Base-by-base conservation (phyloP, 1,140 invertebrate species). In the Drosophila cardini region DNA sequence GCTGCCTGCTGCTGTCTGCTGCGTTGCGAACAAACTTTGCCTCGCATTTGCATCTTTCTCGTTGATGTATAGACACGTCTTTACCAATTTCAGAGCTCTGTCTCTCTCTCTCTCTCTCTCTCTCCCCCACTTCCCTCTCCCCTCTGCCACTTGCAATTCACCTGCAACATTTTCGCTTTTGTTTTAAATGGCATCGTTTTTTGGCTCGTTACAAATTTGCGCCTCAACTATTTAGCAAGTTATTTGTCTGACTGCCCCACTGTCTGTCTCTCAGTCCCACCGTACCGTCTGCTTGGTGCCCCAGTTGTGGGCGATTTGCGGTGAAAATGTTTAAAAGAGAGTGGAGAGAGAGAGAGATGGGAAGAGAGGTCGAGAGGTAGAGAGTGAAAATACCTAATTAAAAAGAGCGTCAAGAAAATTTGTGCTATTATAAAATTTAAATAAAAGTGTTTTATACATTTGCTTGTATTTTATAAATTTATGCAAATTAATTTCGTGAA, bases 101-200 rank as follows among this genome's bases (percentile, higher is more conserved):
- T 40, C 50, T 13, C 38, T n/a, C 16, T 36, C 15, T 34, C 26
- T 8, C 45, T 46, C 42, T 50, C 46, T 52, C 4, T 3, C 48
- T n/a, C 21, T 34, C n/a, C n/a, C 4, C n/a, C 18, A 2, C 21
- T 26, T 9, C 48, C 26, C 11, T 52, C 26, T n/a, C 11, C n/a
- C 18, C 11, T n/a, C 11, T 50, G 11, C 18, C 67, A 71, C 42
- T 71, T 34, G 53, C 65, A 72, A 72, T 72, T 72, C 70, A 72
- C 55, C 78, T 72, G 55, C 63, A 15, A 53, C 79, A 78, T 71
- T 83, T 78, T 83, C 55, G 76, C 79, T 79, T 80, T 84, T 84
- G 68, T 84, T 79, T 81, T 38, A 68, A 69, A 61, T 72, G 62
- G 48, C 58, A 45, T 56, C 52, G 64, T 62, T 65, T 65, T 73